Evolutionary conservation across 2,888 invertebrate species (phyloP), one percentile per base, ranked within the genome.

Genomic region (Cabera pusaria): DNA sequence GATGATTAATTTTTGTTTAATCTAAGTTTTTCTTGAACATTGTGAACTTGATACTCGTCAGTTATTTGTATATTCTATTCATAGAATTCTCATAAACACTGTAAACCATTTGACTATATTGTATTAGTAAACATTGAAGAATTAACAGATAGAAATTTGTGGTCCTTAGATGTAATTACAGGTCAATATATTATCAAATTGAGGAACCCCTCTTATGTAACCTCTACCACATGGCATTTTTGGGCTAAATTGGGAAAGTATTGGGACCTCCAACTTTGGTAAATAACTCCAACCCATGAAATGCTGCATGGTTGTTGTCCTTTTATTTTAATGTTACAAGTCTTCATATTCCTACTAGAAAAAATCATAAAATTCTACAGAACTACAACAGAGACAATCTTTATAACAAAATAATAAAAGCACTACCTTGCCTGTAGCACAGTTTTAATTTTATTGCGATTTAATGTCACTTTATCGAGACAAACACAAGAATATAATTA

Each of bases 241-340:
- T 74, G 77, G 79, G 80, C 74, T 77, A 77, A 77, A 77, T 80
- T 81, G 74, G 80, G 72, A 78, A 64, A 55, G 62, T n/a, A n/a
- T 60, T 76, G 75, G 71, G 74, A 78, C 75, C 67, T 62, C 74
- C 60, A 54, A 66, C 64, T 54, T 64, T 76, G 82, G 83, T 83
- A 84, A 82, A 61, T 72, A 71, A 64, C 21, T 53, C 67, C 52
- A 47, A 44, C 59, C 57, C 57, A 61, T 17, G 6, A 21, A 14
- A 52, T 69, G 62, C 58, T 60, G 59, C 64, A 63, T 59, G 57
- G 56, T 56, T 25, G 29, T 26, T 35, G 19, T 28, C 27, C 23
- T 33, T 36, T 6, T 36, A 8, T 3, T 28, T 31, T 28, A 10
- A 38, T 34, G 24, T 38, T 16, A 29, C 9, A 43, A 40, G 44